Conservation (phyloP, 2,797 vertebrate genomes). For the Galaxias olidus region DNA sequence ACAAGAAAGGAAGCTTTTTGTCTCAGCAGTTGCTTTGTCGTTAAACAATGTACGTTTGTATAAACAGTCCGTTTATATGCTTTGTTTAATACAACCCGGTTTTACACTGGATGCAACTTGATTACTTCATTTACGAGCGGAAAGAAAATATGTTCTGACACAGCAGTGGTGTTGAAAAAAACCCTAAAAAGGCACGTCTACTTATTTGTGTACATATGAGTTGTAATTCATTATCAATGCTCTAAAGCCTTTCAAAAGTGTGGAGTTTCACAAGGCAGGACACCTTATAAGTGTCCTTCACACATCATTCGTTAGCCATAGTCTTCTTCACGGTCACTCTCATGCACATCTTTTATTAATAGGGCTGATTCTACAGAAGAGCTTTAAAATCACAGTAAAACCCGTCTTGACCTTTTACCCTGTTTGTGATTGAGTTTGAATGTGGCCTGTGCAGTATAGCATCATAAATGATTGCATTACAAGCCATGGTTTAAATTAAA, state of each 20-base stretch:
- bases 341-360: background rate
- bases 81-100: slow-evolving; percentile 7
- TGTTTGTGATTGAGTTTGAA: no score
- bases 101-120: slow-evolving; percentile 48
- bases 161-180: no score
- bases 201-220: background rate
- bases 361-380: no score
- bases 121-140: slow-evolving; percentile 9
- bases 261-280: background rate
- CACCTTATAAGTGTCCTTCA: background rate
- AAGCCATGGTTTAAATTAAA: no score
- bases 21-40: no score
- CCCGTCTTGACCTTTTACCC: no score
- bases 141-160: background rate
- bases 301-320: slow-evolving; percentile 6
- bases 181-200: no score
- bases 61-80: background rate
- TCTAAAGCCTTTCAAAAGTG: background rate
- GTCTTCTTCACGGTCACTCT: slow-evolving; percentile 9
- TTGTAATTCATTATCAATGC: background rate
- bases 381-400: background rate
- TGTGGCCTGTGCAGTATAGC: no score
- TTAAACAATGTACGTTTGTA: no score
- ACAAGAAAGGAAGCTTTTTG: no score
- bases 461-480: no score